phyloP scores from a whole-genome alignment of 2,888 invertebrate species.

The Leptinotarsa juncta region DNA sequence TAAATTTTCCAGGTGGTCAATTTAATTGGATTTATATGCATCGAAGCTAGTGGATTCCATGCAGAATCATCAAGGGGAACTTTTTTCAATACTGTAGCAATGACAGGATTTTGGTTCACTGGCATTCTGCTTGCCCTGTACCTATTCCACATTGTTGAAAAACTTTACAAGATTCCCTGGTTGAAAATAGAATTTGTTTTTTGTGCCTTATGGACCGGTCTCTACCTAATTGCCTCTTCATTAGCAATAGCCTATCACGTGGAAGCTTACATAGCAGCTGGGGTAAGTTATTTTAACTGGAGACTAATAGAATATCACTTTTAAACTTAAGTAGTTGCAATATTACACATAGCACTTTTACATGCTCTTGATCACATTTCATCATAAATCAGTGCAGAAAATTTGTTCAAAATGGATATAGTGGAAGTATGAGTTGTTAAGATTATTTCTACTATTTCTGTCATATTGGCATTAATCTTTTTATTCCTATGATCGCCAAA shows the following conservation, averaged over 20 bases:
- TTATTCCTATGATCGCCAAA: too few relatives aligned
- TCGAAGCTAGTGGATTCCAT: slow-evolving; percentile 68
- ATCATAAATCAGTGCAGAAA: too few relatives aligned
- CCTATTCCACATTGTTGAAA: slow-evolving; percentile 87
- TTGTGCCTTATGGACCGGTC: slow-evolving; percentile 78
- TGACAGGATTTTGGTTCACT: slow-evolving; percentile 89
- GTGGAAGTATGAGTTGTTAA: too few relatives aligned
- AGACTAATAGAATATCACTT: too few relatives aligned
- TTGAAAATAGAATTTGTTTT: slow-evolving; percentile 83
- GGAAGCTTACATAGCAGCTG: slow-evolving; percentile 76
- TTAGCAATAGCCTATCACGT: slow-evolving; percentile 73
- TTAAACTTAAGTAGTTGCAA: too few relatives aligned
- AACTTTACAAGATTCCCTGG: slow-evolving; percentile 88
- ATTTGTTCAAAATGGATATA: too few relatives aligned
- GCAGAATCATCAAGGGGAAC: slow-evolving; percentile 70
- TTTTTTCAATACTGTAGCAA: slow-evolving; percentile 83
- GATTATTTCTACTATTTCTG: too few relatives aligned
- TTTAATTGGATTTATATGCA: slow-evolving; percentile 84
- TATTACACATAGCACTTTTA: too few relatives aligned
- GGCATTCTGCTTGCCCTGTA: slow-evolving; percentile 83
- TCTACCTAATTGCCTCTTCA: slow-evolving; percentile 81
- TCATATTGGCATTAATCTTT: too few relatives aligned
- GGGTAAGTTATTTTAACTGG: slow-evolving; percentile 70
- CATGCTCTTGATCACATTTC: too few relatives aligned
- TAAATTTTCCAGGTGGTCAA: slow-evolving; percentile 71